These are phyloP conservation scores for Adela reaumurella DNA, from an alignment of 2,888 invertebrate genomes.

Conservation along the genomic window DNA sequence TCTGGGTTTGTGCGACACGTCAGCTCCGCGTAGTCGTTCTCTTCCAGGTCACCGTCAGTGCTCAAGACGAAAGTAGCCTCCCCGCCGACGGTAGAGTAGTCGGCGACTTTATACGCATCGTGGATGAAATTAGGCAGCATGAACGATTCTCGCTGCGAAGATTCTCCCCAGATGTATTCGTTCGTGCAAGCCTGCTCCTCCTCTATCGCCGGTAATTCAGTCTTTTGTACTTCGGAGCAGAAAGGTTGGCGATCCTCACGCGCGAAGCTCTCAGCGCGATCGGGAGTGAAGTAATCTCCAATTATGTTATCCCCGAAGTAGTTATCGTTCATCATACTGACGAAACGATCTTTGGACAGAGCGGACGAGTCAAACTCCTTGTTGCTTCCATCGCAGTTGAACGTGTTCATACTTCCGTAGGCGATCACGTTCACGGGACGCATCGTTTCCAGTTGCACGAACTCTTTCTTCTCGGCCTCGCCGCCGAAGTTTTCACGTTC, in stretches of 20 bases:
- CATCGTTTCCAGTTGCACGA: constrained; percentile 29
- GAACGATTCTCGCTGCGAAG: constrained; percentile 40
- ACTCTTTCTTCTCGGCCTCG: constrained; percentile 16
- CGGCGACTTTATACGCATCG: constrained; percentile 19
- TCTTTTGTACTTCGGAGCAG: constrained; percentile 25
- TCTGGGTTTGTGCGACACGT: constrained; percentile 18
- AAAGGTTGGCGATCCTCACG: constrained; percentile 28
- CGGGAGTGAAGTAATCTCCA: constrained; percentile 44
- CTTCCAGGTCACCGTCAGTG: constrained; percentile 7
- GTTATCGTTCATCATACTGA: constrained; percentile 46
- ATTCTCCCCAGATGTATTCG: constrained; percentile 39
- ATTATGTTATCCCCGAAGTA: constrained; percentile 44
- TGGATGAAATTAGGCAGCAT: constrained; percentile 46
- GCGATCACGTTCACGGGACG: constrained; percentile 42
- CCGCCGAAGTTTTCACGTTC: constrained; percentile 21
- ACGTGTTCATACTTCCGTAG: constrained; percentile 34
- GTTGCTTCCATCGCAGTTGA: constrained; percentile 38
- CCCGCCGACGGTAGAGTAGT: neutral
- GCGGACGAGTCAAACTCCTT: constrained; percentile 40
- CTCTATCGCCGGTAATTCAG: constrained; percentile 5
- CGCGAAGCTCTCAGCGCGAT: constrained; percentile 37
- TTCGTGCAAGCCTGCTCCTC: constrained; percentile 16
- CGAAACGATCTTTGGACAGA: constrained; percentile 41
- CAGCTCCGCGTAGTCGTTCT: constrained; percentile 3
- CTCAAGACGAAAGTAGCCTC: neutral